A percentile compares a stretch with the other conserved stretches of the same genome.
phyloP scores from a whole-genome alignment of 2,888 invertebrate species.

The Helobdella robusta region DNA sequence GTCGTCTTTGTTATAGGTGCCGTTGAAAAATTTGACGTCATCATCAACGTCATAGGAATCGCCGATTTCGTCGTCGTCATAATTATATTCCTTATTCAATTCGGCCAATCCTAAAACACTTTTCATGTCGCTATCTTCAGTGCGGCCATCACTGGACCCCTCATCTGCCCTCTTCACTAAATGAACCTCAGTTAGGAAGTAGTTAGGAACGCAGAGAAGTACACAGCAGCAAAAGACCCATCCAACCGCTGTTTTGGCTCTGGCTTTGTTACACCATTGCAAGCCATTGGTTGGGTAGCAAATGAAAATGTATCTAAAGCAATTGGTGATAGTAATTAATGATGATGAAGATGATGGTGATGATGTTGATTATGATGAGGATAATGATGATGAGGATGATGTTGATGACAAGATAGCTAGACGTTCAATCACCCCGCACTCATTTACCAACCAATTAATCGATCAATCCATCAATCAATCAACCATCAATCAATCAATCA shows the following conservation, averaged over 20 bases:
- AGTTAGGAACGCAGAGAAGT: constrained; percentile 73
- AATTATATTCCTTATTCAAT: no score
- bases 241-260: constrained; percentile 71
- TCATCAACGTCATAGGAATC: background rate
- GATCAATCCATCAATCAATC: no score
- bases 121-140: background rate
- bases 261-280: constrained; percentile 69
- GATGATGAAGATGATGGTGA: no score
- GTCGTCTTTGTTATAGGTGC: background rate
- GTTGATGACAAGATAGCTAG: no score
- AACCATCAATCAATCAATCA: no score
- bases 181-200: constrained; percentile 64
- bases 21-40: background rate
- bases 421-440: no score
- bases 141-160: background rate
- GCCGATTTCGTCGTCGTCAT: background rate
- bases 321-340: no score
- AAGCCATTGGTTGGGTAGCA: constrained; percentile 71
- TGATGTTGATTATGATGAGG: no score
- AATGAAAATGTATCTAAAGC: constrained; percentile 69
- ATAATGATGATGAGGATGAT: no score
- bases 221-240: constrained; percentile 72
- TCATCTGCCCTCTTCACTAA: background rate
- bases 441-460: no score
- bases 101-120: no score